Conservation (phyloP, 2,797 vertebrate species). For the Paedocypris micromegethes region DNA sequence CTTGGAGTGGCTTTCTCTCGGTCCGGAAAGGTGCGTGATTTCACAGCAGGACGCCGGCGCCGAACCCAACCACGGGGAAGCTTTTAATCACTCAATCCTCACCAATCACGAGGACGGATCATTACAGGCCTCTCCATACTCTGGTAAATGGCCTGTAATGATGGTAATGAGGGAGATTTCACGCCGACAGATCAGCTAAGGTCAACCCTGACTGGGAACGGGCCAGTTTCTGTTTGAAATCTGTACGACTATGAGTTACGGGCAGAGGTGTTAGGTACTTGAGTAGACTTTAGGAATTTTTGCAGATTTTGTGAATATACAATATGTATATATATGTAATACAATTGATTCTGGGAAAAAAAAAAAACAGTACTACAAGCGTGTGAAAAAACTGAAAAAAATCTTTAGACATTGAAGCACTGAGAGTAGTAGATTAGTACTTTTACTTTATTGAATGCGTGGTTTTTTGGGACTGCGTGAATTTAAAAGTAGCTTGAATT, state of each 20-base stretch:
- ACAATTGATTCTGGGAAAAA: too few species aligned
- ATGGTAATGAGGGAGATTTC: slow-evolving; percentile 6
- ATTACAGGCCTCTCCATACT: slow-evolving; percentile 25
- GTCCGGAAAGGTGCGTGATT: slow-evolving; percentile 30
- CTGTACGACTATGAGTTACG: background rate
- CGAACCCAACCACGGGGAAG: slow-evolving; percentile 18
- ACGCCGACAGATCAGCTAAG: slow-evolving; percentile 9
- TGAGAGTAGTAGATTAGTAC: too few species aligned
- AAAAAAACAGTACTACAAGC: too few species aligned
- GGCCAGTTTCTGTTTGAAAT: background rate
- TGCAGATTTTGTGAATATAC: too few species aligned
- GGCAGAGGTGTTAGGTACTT: background rate
- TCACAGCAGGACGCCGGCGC: slow-evolving; percentile 26
- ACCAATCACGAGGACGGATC: slow-evolving; percentile 25
- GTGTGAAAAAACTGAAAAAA: too few species aligned
- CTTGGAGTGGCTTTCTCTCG: slow-evolving; percentile 11
- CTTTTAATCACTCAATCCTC: slow-evolving; percentile 41
- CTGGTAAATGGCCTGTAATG: slow-evolving; percentile 21
- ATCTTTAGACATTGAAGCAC: too few species aligned
- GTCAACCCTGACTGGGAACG: background rate
- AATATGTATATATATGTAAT: too few species aligned
- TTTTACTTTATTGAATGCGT: too few species aligned
- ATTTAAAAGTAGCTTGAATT: too few species aligned
- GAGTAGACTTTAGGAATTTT: too few species aligned
- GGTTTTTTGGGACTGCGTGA: too few species aligned